Conservation (phyloP, 2,888 invertebrate genomes). For the Agrochola circellaris region DNA sequence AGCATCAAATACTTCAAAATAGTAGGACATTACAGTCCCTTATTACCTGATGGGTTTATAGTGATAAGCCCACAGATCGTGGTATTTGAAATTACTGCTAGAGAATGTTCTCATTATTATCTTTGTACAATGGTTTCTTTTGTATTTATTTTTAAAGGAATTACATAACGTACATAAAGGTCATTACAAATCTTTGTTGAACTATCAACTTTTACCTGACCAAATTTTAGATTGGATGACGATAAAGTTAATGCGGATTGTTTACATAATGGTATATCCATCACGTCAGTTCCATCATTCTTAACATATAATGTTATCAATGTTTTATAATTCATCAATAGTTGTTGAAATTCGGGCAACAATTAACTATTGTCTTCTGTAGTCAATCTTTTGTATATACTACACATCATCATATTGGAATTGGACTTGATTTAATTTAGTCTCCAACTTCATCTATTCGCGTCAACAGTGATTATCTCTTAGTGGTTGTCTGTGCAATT, state of each 20-base stretch:
- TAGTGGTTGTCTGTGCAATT: neutral
- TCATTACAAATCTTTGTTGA: slow-evolving; percentile 48
- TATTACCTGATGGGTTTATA: slow-evolving; percentile 56
- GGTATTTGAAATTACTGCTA: slow-evolving; percentile 58
- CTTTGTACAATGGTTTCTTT: slow-evolving; percentile 55
- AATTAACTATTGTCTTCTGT: slow-evolving; percentile 44
- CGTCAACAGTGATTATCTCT: neutral
- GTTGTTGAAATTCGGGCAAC: slow-evolving; percentile 28
- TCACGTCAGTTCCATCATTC: slow-evolving; percentile 28
- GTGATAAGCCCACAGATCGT: slow-evolving; percentile 58
- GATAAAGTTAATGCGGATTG: slow-evolving; percentile 43
- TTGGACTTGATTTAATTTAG: slow-evolving; percentile 9
- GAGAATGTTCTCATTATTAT: slow-evolving; percentile 66
- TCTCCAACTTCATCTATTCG: neutral
- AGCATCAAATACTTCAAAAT: slow-evolving; percentile 49
- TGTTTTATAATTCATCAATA: slow-evolving; percentile 9
- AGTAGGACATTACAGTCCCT: slow-evolving; percentile 54
- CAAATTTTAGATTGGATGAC: slow-evolving; percentile 35
- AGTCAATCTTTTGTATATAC: slow-evolving; percentile 22
- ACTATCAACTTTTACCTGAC: slow-evolving; percentile 49
- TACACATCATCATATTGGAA: neutral
- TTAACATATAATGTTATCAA: slow-evolving; percentile 5
- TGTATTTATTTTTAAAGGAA: slow-evolving; percentile 50
- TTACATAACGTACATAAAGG: slow-evolving; percentile 57
- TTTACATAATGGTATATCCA: slow-evolving; percentile 24